phyloP scores from a whole-genome alignment of 2,888 invertebrate genomes.

The Mesorhabditis belari region DNA sequence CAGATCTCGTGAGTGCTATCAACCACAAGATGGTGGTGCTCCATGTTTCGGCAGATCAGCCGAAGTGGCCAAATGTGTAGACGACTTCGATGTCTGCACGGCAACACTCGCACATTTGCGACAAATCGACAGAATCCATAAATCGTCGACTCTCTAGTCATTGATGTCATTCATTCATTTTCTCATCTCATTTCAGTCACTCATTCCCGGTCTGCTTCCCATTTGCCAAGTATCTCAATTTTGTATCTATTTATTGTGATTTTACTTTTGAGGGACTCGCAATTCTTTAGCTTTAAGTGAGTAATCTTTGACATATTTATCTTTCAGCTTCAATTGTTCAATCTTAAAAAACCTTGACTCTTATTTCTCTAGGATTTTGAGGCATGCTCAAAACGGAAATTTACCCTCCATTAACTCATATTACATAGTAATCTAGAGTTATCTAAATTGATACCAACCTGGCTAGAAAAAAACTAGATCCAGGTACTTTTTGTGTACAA shows the following conservation, averaged over 20 bases:
- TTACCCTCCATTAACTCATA: no score
- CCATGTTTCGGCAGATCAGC: constrained; percentile 45
- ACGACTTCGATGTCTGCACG: constrained; percentile 10
- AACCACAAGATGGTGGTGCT: constrained; percentile 26
- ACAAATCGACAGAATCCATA: constrained; percentile 2
- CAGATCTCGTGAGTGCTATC: constrained; percentile 34
- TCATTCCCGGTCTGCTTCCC: background rate
- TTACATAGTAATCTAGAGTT: no score
- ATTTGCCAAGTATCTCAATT: background rate
- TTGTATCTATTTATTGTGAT: no score
- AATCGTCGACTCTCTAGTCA: background rate
- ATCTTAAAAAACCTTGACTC: no score
- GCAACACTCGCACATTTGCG: constrained; percentile 5
- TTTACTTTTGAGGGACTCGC: background rate
- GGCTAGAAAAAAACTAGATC: no score
- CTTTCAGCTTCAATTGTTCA: no score
- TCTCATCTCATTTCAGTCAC: background rate
- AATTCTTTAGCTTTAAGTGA: background rate
- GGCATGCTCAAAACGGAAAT: no score
- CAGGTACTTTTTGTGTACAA: no score
- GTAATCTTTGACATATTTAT: no score
- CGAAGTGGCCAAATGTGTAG: constrained; percentile 27
- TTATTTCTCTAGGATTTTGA: no score
- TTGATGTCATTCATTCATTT: background rate
- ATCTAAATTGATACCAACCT: no score